Conservation (phyloP, 2,113 vertebrate species). For the Cynopterus brachyotis region DNA sequence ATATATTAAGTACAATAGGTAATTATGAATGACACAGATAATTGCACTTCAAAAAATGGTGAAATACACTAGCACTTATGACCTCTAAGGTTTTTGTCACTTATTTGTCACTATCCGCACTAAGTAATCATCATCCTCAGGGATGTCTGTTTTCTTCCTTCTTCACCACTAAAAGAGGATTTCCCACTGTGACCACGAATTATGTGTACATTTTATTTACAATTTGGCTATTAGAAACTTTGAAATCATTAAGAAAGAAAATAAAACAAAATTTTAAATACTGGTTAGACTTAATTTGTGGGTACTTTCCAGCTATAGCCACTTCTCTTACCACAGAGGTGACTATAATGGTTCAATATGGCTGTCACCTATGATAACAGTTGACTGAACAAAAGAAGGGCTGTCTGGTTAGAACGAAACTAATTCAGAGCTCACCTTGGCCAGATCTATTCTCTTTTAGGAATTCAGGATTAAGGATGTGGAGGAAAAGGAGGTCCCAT, state of each 20-base stretch:
- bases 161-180: background rate
- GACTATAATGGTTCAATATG: background rate
- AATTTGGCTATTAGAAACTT: background rate
- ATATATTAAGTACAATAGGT: background rate
- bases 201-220: background rate
- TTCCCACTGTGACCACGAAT: background rate
- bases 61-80: background rate
- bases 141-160: background rate
- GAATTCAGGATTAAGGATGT: background rate
- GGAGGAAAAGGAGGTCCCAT: no score
- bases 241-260: background rate
- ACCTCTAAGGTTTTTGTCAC: background rate
- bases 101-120: background rate
- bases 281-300: background rate
- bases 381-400: background rate
- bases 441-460: background rate
- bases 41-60: background rate
- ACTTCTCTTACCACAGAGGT: background rate
- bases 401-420: background rate
- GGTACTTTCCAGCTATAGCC: background rate
- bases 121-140: background rate
- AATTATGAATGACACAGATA: slow-evolving; percentile 39
- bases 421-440: background rate
- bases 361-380: background rate
- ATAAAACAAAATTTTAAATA: background rate